A percentile compares a stretch with the other conserved stretches of the same genome.
Evolutionary conservation across 2,113 vertebrate species (phyloP).

Genomic region (Odocoileus hemionus): DNA sequence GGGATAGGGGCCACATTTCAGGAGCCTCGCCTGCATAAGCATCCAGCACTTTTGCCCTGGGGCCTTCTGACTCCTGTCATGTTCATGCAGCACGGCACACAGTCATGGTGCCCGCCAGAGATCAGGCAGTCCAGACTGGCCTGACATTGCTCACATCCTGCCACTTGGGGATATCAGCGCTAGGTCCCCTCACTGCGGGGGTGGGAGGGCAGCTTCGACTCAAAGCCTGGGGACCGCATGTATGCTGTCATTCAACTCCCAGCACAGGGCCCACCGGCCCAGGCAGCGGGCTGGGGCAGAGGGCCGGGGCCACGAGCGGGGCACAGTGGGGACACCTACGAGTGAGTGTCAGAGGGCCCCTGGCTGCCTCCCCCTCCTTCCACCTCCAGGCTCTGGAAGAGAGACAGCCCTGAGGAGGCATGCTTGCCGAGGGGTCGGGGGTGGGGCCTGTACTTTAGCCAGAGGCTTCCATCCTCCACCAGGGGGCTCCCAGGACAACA

Average conservation of each 20-base stretch:
- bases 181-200: too few relatives aligned
- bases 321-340: neutral
- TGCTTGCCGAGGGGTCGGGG: accelerated
- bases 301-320: accelerated
- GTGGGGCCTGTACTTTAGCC: accelerated
- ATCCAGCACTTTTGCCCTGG: neutral
- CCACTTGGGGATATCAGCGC: accelerated
- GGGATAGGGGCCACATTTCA: accelerated
- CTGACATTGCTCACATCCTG: accelerated
- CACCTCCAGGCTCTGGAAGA: neutral
- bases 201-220: accelerated
- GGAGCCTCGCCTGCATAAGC: neutral
- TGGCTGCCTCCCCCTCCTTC: neutral
- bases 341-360: neutral
- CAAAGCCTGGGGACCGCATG: neutral
- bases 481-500: neutral
- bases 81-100: accelerated
- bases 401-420: too few relatives aligned
- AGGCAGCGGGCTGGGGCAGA: neutral
- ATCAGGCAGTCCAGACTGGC: neutral
- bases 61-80: neutral
- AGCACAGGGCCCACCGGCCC: neutral
- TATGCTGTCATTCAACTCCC: neutral
- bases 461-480: too few relatives aligned
- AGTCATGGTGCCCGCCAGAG: accelerated